Base-by-base conservation (phyloP, 2,888 invertebrate species). In the Cremastinae sp. region DNA sequence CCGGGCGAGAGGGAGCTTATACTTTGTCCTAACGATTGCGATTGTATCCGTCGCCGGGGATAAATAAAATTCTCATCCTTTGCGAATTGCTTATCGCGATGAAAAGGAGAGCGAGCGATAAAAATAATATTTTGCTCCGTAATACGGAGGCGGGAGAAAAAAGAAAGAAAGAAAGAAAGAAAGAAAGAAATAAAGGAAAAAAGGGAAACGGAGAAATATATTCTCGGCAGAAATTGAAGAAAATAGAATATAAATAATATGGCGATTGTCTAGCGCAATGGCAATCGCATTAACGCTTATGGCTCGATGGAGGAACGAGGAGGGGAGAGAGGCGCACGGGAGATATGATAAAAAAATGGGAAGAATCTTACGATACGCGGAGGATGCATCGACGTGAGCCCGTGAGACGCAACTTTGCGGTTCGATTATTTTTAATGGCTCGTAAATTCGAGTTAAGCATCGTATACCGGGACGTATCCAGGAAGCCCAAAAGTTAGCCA, bases 371-470 rank as follows among this genome's bases (percentile, higher is more conserved):
- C 61, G 65, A 65, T 61, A 47, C 64, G 49, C 53, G 61, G 38
- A 22, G 47, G 38, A 71, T 73, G 73, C 79, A 79, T 75, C 61
- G 70, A 74, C 36, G 74, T 54, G 59, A 70, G 53, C 51, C 51
- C 53, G 61, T 49, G 74, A 70, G 70, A 70, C 59, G 76, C 76
- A 70, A 61, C 70, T 70, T 65, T 56, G 69, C 54, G 78, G 78
- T 78, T 76, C 79, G 79, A 81, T 81, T 80, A 81, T 80, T 81
- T 80, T 80, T 79, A 81, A 81, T 81, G 75, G 78, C 66, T 68
- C 76, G 80, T 80, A 81, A 81, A 81, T 81, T 81, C 70, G 79
- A 78, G 81, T 80, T 73, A 74, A 71, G 74, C 36, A 76, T 73
- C 71, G 71, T 64, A 28, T 28, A 28, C 28, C 28, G 28, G 28